phyloP scores from a whole-genome alignment of 2,113 vertebrate genomes.

The Mormoops blainvillei region DNA sequence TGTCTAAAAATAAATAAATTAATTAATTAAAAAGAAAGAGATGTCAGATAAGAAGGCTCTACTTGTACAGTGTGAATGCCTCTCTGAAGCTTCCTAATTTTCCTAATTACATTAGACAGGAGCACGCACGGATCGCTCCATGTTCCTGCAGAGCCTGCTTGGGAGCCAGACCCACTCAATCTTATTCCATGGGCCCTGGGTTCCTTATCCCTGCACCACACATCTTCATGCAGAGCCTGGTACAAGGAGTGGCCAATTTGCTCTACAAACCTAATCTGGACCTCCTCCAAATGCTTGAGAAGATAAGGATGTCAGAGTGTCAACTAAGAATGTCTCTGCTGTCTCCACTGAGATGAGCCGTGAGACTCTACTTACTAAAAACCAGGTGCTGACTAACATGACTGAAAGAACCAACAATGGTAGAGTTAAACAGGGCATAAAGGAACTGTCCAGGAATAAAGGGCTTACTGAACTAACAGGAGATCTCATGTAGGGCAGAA shows the following conservation, averaged over 20 bases:
- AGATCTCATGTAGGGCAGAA: background rate
- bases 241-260: background rate
- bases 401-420: background rate
- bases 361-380: background rate
- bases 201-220: background rate
- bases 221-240: background rate
- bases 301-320: background rate
- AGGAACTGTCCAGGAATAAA: background rate
- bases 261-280: background rate
- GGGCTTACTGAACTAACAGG: background rate
- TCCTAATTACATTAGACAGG: background rate
- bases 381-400: background rate
- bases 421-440: background rate
- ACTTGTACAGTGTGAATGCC: background rate
- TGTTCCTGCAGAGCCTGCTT: background rate
- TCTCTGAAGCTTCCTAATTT: background rate
- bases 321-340: background rate
- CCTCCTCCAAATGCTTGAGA: background rate
- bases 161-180: background rate
- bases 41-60: background rate
- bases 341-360: background rate
- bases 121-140: background rate
- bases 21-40: too few relatives aligned
- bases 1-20: too few relatives aligned
- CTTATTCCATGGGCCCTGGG: fast-evolving